Conservation (phyloP, 2,888 invertebrate genomes). For the Andricus curvator region DNA sequence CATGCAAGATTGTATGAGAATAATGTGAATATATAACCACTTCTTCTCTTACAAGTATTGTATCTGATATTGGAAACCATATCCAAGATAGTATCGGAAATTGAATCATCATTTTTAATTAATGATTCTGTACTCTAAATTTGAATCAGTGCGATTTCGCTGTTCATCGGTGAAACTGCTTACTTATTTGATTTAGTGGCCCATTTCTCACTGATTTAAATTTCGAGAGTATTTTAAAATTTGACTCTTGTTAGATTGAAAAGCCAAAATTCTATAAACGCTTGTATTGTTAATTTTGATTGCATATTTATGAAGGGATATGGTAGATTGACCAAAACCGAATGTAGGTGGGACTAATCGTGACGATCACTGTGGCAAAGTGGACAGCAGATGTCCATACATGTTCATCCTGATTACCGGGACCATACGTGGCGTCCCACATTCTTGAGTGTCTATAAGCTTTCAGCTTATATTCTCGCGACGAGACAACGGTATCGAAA, state of each 20-base stretch:
- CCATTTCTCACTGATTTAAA: too few relatives aligned
- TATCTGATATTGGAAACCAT: not conserved
- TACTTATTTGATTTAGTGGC: too few relatives aligned
- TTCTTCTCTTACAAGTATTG: too few relatives aligned
- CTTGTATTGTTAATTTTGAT: not conserved
- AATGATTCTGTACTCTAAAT: not conserved
- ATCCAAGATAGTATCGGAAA: not conserved
- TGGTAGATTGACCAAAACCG: not conserved
- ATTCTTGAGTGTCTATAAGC: constrained; percentile 36
- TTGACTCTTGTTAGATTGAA: too few relatives aligned
- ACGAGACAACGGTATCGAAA: constrained; percentile 45
- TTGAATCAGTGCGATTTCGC: not conserved
- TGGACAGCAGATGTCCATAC: constrained; percentile 25
- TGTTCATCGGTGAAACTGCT: too few relatives aligned
- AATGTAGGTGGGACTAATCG: constrained; percentile 6
- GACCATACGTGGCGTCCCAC: constrained; percentile 41
- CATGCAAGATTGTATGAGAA: too few relatives aligned
- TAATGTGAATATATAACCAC: too few relatives aligned
- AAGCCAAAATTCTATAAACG: not conserved
- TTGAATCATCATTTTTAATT: not conserved
- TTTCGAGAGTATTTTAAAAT: too few relatives aligned
- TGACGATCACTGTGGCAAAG: not conserved
- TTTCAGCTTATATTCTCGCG: constrained; percentile 37
- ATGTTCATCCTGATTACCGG: constrained; percentile 34
- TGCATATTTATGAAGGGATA: not conserved